Evolutionary conservation across 2,113 vertebrate genomes (phyloP).

Genomic region (Rana temporaria): DNA sequence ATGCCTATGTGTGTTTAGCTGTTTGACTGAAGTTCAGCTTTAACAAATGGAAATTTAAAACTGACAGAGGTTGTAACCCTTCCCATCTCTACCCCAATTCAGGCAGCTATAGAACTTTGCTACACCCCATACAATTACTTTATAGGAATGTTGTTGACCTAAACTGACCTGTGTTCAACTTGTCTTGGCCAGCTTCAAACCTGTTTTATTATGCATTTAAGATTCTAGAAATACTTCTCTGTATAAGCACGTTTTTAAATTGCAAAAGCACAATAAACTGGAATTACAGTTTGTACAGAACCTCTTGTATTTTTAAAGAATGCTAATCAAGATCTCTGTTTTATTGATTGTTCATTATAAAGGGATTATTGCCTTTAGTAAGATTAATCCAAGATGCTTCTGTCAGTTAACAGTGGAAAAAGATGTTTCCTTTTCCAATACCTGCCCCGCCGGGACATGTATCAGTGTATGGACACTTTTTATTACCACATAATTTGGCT

Average conservation of each 20-base stretch:
- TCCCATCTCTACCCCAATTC: too few relatives aligned
- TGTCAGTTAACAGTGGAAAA: neutral
- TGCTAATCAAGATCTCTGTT: neutral
- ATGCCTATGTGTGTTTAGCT: too few relatives aligned
- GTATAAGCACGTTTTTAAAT: neutral
- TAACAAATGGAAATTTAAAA: too few relatives aligned
- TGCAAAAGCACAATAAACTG: neutral
- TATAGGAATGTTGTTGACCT: too few relatives aligned
- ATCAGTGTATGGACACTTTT: neutral
- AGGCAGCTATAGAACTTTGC: too few relatives aligned
- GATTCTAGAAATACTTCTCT: neutral
- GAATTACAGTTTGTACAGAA: neutral
- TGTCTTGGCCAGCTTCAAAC: too few relatives aligned
- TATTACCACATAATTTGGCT: slow-evolving; percentile 18
- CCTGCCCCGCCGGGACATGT: neutral
- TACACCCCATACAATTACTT: too few relatives aligned
- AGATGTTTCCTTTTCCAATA: neutral
- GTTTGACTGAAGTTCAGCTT: too few relatives aligned
- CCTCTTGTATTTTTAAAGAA: neutral
- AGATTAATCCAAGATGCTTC: slow-evolving; percentile 6
- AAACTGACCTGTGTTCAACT: too few relatives aligned
- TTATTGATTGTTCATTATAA: slow-evolving; percentile 42
- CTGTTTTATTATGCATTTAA: too few relatives aligned
- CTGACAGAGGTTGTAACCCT: too few relatives aligned
- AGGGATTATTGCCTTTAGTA: slow-evolving; percentile 22